Percentiles rank a stretch among this genome's conserved stretches.
These are phyloP conservation scores for Drosophila aldrichi DNA, from an alignment of 2,888 invertebrate genomes.

Conservation along the genomic window DNA sequence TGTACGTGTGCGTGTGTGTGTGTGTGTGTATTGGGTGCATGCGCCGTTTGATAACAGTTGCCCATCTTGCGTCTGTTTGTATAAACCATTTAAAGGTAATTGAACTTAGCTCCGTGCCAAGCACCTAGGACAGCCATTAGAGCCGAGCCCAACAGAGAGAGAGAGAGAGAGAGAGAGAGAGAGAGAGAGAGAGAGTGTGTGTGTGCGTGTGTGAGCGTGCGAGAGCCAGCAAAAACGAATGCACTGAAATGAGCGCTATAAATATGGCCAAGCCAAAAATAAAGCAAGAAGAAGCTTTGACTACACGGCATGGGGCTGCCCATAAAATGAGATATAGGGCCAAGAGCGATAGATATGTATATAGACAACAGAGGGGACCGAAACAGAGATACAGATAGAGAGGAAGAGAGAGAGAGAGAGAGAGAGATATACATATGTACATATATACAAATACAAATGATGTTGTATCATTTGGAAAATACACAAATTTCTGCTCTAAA, in stretches of 20 bases:
- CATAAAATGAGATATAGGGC: constrained; percentile 30
- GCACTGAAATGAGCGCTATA: constrained; percentile 64
- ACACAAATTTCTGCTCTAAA: constrained; percentile 41
- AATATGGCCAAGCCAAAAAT: constrained; percentile 64
- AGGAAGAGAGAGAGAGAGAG: neutral
- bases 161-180: neutral
- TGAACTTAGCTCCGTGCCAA: constrained; percentile 62
- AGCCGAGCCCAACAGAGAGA: constrained; percentile 44
- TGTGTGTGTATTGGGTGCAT: constrained; percentile 45
- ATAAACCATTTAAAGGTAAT: constrained; percentile 80
- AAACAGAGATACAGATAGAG: neutral
- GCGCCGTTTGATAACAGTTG: constrained; percentile 48
- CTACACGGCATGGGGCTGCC: constrained; percentile 47
- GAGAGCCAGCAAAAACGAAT: neutral
- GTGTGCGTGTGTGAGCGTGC: neutral
- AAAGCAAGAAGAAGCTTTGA: constrained; percentile 52
- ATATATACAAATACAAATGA: neutral
- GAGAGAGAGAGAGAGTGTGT: neutral
- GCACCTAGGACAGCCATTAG: constrained; percentile 35
- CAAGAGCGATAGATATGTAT: constrained; percentile 13
- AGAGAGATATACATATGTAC: neutral
- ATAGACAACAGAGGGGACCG: neutral
- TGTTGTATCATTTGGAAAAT: constrained; percentile 13
- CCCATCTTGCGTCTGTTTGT: constrained; percentile 62
- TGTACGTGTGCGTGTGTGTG: constrained; percentile 11